These are phyloP conservation scores for Margaritifera margaritifera DNA, from an alignment of 2,888 invertebrate species.

Conservation along the genomic window DNA sequence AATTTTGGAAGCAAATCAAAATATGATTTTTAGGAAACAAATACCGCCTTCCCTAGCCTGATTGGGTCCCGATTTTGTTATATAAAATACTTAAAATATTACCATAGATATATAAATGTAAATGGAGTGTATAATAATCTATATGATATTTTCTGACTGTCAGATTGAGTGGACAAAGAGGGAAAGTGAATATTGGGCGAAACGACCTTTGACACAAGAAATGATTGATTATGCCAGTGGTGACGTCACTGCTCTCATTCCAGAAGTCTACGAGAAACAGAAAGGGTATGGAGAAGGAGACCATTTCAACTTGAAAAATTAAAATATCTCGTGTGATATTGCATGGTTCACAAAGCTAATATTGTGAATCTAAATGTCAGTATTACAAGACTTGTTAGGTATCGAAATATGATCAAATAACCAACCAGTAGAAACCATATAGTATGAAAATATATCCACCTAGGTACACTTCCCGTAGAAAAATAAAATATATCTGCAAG, in stretches of 20 bases:
- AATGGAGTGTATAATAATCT: too few relatives aligned
- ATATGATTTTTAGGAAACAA: too few relatives aligned
- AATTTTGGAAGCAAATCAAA: too few relatives aligned
- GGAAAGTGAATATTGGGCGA: conserved; percentile 22
- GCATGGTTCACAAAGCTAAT: neutral
- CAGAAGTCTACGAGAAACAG: conserved; percentile 32
- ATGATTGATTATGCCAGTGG: conserved; percentile 31
- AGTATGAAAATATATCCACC: too few relatives aligned
- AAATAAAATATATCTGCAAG: too few relatives aligned
- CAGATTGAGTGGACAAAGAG: conserved; percentile 18
- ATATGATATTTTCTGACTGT: neutral
- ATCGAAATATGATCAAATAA: too few relatives aligned
- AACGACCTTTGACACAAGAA: conserved; percentile 27
- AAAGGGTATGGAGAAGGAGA: conserved; percentile 12
- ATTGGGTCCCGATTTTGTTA: too few relatives aligned
- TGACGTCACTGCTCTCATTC: conserved; percentile 30
- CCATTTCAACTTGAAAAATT: neutral
- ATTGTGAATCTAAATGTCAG: neutral
- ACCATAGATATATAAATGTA: too few relatives aligned
- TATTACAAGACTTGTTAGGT: neutral
- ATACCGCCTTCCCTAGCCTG: too few relatives aligned
- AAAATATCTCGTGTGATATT: neutral
- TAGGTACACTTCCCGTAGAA: too few relatives aligned
- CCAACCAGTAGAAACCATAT: too few relatives aligned
- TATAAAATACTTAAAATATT: too few relatives aligned